These are phyloP conservation scores for Pyrrhia umbra DNA, from an alignment of 2,888 invertebrate genomes.

Conservation along the genomic window DNA sequence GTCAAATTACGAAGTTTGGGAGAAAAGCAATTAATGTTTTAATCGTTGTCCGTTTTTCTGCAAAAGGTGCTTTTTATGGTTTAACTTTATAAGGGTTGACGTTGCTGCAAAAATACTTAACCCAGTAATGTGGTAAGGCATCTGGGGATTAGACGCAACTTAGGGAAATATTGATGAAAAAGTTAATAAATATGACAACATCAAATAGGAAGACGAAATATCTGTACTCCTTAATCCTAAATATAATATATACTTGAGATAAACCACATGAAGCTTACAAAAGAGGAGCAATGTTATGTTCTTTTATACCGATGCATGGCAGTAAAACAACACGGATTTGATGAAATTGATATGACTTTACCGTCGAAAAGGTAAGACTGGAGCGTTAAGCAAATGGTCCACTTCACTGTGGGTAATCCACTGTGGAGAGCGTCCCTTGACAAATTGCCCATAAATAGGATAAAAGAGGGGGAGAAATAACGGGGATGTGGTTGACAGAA, in stretches of 20 bases:
- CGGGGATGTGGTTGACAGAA: constrained; percentile 70
- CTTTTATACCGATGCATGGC: constrained; percentile 22
- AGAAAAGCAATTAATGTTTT: constrained; percentile 51
- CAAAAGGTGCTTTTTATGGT: constrained; percentile 51
- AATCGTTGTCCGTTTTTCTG: constrained; percentile 44
- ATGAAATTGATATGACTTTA: constrained; percentile 39
- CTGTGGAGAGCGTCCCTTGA: constrained; percentile 67
- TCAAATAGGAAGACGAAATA: no score
- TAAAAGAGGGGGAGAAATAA: constrained; percentile 68
- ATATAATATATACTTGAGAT: constrained; percentile 27
- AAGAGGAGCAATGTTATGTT: constrained; percentile 27
- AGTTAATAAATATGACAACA: no score
- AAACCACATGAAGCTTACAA: constrained; percentile 30
- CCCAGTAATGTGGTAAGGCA: constrained; percentile 33
- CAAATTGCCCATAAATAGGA: constrained; percentile 76
- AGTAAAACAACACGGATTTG: constrained; percentile 31
- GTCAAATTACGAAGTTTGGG: constrained; percentile 37
- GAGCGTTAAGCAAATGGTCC: constrained; percentile 64
- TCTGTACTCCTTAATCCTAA: constrained; percentile 3
- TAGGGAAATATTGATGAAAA: no score
- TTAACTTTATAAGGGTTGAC: constrained; percentile 50
- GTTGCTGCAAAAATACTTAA: constrained; percentile 32
- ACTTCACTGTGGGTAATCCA: constrained; percentile 62
- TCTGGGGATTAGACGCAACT: constrained; percentile 22
- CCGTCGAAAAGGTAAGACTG: constrained; percentile 44